A percentile compares a stretch with the other conserved stretches of the same genome.
Evolutionary conservation across 2,888 invertebrate species (phyloP).

Genomic region (Margaritifera margaritifera): DNA sequence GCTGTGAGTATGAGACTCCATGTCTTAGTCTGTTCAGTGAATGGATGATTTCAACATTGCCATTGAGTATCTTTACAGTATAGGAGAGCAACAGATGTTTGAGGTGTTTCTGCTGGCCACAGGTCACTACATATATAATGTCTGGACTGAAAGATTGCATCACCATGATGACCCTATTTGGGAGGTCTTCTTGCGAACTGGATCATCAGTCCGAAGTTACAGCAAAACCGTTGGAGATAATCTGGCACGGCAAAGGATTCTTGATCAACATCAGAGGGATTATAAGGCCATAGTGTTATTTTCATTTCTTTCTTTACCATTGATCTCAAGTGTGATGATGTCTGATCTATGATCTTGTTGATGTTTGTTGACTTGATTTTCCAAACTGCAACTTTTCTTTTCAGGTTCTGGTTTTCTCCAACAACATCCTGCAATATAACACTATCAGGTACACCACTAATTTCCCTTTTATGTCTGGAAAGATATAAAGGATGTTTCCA

Average conservation of each 20-base stretch:
- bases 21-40: conserved; percentile 29
- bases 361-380: conserved; percentile 11
- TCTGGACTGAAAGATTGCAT: neutral
- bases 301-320: neutral
- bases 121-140: neutral
- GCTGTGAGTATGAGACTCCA: conserved; percentile 24
- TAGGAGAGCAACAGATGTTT: neutral
- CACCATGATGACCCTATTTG: neutral
- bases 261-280: conserved; percentile 1
- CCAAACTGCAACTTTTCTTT: conserved; percentile 13
- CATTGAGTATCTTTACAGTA: conserved; percentile 5
- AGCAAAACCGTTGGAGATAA: conserved; percentile 2
- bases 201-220: no score
- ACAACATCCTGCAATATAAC: neutral
- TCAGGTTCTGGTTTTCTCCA: conserved; percentile 1
- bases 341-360: conserved; percentile 14
- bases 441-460: neutral
- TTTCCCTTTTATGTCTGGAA: conserved; percentile 7
- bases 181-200: no score
- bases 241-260: neutral
- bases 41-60: conserved; percentile 10
- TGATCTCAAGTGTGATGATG: conserved; percentile 5
- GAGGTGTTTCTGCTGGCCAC: neutral
- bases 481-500: conserved; percentile 11
- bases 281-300: neutral